Evolutionary conservation across 64 coral and sea anemone species (phyloP), one percentile per base, ranked within the genome.

Genomic region (Montipora sp.): DNA sequence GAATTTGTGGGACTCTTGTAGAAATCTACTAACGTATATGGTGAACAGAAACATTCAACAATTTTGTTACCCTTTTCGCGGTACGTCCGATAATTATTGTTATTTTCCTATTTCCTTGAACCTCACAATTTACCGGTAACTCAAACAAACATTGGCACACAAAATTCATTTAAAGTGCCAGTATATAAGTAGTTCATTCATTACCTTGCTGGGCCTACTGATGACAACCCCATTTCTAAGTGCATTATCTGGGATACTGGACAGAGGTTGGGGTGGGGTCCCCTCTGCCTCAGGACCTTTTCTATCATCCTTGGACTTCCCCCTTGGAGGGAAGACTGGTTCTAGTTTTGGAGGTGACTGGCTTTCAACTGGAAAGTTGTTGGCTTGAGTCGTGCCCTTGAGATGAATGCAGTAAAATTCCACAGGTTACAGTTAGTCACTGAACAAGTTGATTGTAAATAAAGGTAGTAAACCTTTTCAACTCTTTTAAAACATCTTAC

Each of bases 231-330:
- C 82, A 72, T 65, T 71, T 71, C 5, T 11, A 5, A 16, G 45
- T 3, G 18, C 82, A 77, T 43, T 59, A 11, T 75, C 49, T 19
- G 70, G 87, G 18, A 63, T 85, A 19, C 82, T 85, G 18, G 65
- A 70, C 3, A 11, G 79, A 58, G 80, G 80, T 66, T 72, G 55
- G 20, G 90, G 80, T 24, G 73, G 80, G 43, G 90, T 85, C 27
- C 60, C 80, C 43, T 72, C 45, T 83, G 68, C 75, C 49, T 91
- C 72, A 53, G 63, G 46, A 43, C 19, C 65, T 71, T 71, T 85
- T 0, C 63, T 71, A 13, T 16, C 2, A 49, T 70, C 63, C 68
- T 43, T 70, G 3, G 44, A 63, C 16, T 21, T 49, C 21, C 66
- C 82, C 22, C 65, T 72, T 4, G 18, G 47, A 72, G 82, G 82